These are phyloP conservation scores for Cephalopterus ornatus DNA, from an alignment of 2,113 vertebrate genomes.

Conservation along the genomic window DNA sequence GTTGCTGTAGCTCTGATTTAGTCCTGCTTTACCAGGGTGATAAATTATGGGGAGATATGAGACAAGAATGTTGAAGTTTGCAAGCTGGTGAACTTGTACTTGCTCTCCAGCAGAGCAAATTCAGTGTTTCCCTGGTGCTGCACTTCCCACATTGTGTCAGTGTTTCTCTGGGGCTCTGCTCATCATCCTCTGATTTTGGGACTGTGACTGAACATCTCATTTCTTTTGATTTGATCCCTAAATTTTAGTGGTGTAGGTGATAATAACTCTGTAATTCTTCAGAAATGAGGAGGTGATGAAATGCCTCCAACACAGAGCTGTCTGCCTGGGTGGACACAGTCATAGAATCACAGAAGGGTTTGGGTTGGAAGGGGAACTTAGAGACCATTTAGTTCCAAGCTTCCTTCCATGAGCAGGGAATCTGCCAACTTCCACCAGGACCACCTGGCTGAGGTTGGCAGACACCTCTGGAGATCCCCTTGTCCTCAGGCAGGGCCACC, in stretches of 20 bases:
- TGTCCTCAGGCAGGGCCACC: neutral
- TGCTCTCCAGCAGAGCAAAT: neutral
- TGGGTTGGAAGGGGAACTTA: neutral
- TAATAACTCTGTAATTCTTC: neutral
- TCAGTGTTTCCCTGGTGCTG: neutral
- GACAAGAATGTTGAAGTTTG: neutral
- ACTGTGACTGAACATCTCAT: neutral
- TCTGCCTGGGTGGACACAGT: neutral
- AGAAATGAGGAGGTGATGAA: neutral
- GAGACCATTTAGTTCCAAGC: neutral
- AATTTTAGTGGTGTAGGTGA: accelerated
- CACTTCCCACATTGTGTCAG: neutral
- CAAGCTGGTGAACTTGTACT: neutral
- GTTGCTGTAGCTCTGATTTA: constrained; percentile 34
- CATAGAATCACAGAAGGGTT: neutral
- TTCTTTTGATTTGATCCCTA: neutral
- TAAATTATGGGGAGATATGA: constrained; percentile 40
- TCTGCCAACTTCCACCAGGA: neutral
- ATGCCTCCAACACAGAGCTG: neutral
- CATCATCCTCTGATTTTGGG: neutral
- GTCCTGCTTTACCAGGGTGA: neutral
- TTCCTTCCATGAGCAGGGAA: neutral
- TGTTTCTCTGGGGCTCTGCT: neutral
- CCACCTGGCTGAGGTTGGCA: neutral
- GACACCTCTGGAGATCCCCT: neutral